Conservation (phyloP, 2,113 vertebrate genomes). For the Cairina moschata region DNA sequence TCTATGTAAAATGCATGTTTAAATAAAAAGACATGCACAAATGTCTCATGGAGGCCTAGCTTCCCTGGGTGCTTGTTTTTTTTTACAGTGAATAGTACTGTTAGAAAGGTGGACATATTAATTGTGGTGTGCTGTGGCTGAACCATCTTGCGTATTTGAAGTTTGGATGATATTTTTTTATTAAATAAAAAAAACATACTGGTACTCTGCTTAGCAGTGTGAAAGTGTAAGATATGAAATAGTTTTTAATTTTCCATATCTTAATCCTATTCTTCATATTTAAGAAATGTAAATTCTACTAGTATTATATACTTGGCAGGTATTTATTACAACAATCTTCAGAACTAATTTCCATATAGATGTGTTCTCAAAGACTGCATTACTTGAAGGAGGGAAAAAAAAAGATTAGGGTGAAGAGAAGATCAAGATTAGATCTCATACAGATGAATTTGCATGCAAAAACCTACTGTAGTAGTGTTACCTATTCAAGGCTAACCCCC, state of each 20-base stretch:
- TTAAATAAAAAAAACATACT: not conserved
- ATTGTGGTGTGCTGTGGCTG: not conserved
- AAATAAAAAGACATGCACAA: not conserved
- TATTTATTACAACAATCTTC: not conserved
- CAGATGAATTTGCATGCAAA: not conserved
- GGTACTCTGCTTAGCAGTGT: not conserved
- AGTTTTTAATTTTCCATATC: not conserved
- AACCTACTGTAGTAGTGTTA: not conserved
- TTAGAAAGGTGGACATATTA: not conserved
- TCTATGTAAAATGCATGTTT: not conserved
- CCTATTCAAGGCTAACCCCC: not conserved
- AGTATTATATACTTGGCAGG: not conserved
- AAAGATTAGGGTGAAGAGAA: not conserved
- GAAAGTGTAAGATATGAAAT: not conserved
- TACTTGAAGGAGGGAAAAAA: not conserved
- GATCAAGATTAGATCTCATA: not conserved
- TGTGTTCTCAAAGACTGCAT: not conserved
- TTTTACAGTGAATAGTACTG: not conserved
- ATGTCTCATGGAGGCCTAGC: not conserved
- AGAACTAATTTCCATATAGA: constrained; percentile 1
- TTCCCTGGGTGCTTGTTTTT: not conserved
- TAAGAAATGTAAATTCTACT: not conserved
- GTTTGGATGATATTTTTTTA: not conserved
- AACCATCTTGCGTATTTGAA: not conserved
- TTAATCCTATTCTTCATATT: not conserved